Evolutionary conservation across 1,140 invertebrate genomes (phyloP), one percentile per base, ranked within the genome.

Genomic region (Drosophila bifasciata): DNA sequence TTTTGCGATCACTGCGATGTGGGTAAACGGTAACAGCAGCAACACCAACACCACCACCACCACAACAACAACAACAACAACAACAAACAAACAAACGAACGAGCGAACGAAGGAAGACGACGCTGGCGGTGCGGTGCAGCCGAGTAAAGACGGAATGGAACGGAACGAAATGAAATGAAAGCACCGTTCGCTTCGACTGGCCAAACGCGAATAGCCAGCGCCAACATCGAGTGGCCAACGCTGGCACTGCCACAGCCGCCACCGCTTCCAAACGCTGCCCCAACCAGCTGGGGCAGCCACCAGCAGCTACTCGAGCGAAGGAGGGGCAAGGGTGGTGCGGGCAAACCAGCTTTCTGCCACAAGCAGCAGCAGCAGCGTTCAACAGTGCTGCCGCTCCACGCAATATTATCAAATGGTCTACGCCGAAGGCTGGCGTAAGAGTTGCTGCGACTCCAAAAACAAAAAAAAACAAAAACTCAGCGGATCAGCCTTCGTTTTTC

Each of bases 171-270:
- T 13, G 32, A 36, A 59, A 76, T 46, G 62, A 86, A 88, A 86
- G 83, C 81, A 86, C 81, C 83, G 81, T 86, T 88, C 83, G 74
- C 83, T 70, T 88, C 83, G 83, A 86, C 60, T 67, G 53, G 58
- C 78, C 69, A 86, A 88, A 88, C 78, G 78, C 81, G 81, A 86
- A 86, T 86, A 86, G 81, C 78, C 45, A 66, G 36, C 43, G 52
- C 79, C 70, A 45, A 44, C 25, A 70, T 43, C 79, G 75, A 83
- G 56, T 67, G 74, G 66, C 52, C 76, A 73, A 57, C 52, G 41
- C 44, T 13, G 32, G 11, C 23, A 36, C 16, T 51, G 40, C 1
- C 25, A 50, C 51, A 40, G 44, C 57, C 25, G 25, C 25, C 17
- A 9, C 39, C 17, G 13, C 44, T 49, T 41, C 16, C 28, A 28